Conservation (phyloP, 1,140 invertebrate genomes). For the Mamestra configurata region DNA sequence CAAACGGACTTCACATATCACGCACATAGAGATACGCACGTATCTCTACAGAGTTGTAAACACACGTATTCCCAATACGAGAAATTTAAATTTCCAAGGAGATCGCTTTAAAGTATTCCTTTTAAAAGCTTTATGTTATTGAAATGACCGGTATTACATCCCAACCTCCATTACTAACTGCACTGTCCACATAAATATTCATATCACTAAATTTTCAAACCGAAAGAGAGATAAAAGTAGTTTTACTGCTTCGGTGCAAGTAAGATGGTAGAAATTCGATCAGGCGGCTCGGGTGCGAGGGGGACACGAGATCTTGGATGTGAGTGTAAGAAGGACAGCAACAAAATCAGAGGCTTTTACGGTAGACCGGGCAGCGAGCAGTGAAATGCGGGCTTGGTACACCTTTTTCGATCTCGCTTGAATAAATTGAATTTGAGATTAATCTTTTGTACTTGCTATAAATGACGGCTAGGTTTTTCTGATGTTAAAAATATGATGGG, state of each 20-base stretch:
- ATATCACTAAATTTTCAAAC: conserved; percentile 81
- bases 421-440: conserved; percentile 87
- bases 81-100: conserved; percentile 58
- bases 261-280: conserved; percentile 87
- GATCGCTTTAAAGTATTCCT: conserved; percentile 62
- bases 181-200: conserved; percentile 82
- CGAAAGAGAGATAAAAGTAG: conserved; percentile 84
- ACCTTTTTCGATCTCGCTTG: conserved; percentile 84
- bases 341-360: conserved; percentile 84
- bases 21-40: conserved; percentile 13
- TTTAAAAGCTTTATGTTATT: conserved; percentile 75
- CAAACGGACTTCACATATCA: conserved; percentile 38
- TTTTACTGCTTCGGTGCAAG: conserved; percentile 84
- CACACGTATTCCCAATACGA: conserved; percentile 50
- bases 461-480: conserved; percentile 59
- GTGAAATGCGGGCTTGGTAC: conserved; percentile 83
- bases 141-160: conserved; percentile 76
- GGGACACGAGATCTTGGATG: conserved; percentile 60
- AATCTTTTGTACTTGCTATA: conserved; percentile 73
- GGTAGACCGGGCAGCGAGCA: conserved; percentile 84
- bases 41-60: conserved; percentile 44
- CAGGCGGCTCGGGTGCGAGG: conserved; percentile 73
- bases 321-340: conserved; percentile 67
- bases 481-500: conserved; percentile 53
- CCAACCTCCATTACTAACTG: conserved; percentile 76